These are phyloP conservation scores for Nephrotoma flavescens DNA, from an alignment of 2,888 invertebrate species.

Conservation along the genomic window DNA sequence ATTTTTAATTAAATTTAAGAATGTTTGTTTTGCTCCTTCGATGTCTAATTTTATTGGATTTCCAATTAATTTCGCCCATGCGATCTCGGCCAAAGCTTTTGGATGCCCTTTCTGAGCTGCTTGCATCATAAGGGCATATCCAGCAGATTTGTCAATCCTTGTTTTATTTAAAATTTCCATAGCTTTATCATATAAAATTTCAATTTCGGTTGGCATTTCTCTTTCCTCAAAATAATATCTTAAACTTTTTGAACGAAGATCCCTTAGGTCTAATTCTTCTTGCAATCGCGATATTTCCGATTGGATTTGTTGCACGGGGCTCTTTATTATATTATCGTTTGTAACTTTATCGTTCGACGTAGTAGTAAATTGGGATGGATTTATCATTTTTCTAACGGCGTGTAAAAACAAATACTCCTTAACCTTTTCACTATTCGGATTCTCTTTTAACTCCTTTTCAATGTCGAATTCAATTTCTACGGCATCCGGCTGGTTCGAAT, in stretches of 20 bases:
- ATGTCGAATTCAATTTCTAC: not conserved
- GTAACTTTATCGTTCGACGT: not conserved
- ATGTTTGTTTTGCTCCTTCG: conserved; percentile 56
- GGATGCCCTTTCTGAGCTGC: conserved; percentile 70
- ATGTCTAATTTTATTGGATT: conserved; percentile 63
- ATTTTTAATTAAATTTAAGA: conserved; percentile 54
- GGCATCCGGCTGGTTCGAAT: not conserved
- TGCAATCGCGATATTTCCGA: not conserved
- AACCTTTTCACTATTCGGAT: not conserved
- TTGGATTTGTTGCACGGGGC: not conserved
- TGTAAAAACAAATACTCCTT: not conserved
- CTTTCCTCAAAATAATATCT: not conserved
- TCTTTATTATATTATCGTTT: not conserved
- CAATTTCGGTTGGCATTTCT: conserved; percentile 37
- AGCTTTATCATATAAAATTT: conserved; percentile 58
- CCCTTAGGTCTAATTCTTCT: not conserved
- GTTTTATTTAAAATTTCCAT: conserved; percentile 55
- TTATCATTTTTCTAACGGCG: not conserved
- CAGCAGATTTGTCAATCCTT: conserved; percentile 51
- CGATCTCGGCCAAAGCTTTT: conserved; percentile 69
- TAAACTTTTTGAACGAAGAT: not conserved
- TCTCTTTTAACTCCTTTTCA: not conserved
- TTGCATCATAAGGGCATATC: conserved; percentile 58
- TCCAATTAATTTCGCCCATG: conserved; percentile 81
- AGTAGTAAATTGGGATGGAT: not conserved